Conservation (phyloP, 2,113 vertebrate species). For the Paracanthobrama guichenoti region DNA sequence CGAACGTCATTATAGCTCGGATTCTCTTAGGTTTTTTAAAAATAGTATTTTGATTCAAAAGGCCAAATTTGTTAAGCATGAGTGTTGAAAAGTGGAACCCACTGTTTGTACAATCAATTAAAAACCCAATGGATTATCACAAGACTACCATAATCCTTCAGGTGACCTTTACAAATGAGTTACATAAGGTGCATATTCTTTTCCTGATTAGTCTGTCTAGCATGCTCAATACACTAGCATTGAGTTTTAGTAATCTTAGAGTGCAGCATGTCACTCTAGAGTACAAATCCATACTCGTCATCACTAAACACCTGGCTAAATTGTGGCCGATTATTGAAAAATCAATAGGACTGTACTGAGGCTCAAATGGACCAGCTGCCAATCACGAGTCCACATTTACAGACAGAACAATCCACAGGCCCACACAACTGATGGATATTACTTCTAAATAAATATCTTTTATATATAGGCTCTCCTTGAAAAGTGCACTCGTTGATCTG, state of each 20-base stretch:
- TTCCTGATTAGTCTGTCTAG: conserved; percentile 32
- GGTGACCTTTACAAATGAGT: conserved; percentile 24
- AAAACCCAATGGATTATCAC: conserved; percentile 2
- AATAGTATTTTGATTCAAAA: conserved; percentile 19
- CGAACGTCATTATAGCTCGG: not conserved
- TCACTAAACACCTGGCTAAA: conserved; percentile 39
- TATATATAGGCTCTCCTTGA: not conserved
- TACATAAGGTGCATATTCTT: conserved; percentile 9
- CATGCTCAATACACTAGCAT: conserved; percentile 24
- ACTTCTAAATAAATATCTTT: conserved; percentile 21
- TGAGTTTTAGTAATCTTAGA: conserved; percentile 34
- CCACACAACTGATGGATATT: not conserved
- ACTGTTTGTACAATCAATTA: conserved; percentile 33
- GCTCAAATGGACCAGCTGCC: conserved; percentile 33
- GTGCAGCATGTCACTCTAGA: conserved; percentile 9
- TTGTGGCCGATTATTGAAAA: conserved; percentile 38
- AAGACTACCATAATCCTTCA: conserved; percentile 15
- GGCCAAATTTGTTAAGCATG: conserved; percentile 13
- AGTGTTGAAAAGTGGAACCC: not conserved
- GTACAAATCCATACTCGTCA: conserved; percentile 44
- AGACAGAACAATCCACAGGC: conserved; percentile 2
- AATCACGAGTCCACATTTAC: conserved; percentile 16
- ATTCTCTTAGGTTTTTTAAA: not conserved
- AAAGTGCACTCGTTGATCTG: not conserved
- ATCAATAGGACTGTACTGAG: conserved; percentile 23